Conservation (phyloP, 2,113 vertebrate species). For the Gorsachius goisagi region DNA sequence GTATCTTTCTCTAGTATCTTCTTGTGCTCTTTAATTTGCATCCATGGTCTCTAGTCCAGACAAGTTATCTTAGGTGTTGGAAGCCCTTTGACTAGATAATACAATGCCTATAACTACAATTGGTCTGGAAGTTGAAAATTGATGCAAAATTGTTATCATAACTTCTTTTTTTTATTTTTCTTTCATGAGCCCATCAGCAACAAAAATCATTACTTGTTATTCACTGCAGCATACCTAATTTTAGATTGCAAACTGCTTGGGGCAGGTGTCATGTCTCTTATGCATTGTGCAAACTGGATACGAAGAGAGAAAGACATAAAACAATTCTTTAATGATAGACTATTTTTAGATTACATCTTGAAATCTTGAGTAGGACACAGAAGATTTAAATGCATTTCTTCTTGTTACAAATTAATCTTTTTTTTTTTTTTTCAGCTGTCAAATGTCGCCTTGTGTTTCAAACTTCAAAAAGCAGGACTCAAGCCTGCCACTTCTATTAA, state of each 20-base stretch:
- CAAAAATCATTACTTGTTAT: not conserved
- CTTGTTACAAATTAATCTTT: not conserved
- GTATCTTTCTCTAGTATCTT: not conserved
- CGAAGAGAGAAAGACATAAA: not conserved
- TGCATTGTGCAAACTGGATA: not conserved
- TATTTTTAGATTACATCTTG: not conserved
- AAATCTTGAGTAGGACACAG: not conserved
- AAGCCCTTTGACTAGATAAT: not conserved
- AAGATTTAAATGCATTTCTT: not conserved
- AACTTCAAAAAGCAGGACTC: not conserved
- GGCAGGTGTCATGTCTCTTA: not conserved
- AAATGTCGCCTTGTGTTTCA: not conserved
- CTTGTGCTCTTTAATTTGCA: not conserved
- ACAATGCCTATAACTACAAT: not conserved
- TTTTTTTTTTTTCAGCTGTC: not conserved
- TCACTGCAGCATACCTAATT: not conserved
- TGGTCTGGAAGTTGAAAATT: not conserved
- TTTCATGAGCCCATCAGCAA: not conserved
- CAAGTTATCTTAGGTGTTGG: not conserved
- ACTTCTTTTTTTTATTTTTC: not conserved
- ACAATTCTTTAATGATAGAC: not conserved
- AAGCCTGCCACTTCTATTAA: not conserved
- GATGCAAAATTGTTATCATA: not conserved
- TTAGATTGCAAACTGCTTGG: constrained; percentile 8
- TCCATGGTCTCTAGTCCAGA: not conserved